A percentile compares a stretch with the other conserved stretches of the same genome.
Conservation (phyloP, 2,113 vertebrate genomes). For the Proteles cristata region DNA sequence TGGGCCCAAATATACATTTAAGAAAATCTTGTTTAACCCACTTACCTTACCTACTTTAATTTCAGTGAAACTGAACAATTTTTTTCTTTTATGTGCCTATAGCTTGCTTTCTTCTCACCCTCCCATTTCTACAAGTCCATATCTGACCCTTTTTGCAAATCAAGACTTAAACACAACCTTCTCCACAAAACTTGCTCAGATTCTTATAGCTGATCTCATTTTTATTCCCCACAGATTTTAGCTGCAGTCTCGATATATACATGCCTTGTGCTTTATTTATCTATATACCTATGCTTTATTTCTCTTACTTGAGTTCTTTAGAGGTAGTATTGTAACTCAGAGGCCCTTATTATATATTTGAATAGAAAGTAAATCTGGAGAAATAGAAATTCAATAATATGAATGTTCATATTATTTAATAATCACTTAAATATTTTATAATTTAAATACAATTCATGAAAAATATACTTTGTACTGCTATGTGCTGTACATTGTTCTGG, state of each 20-base stretch:
- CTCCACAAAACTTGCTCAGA: not conserved
- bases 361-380: not conserved
- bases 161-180: not conserved
- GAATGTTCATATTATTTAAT: not conserved
- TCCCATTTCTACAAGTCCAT: not conserved
- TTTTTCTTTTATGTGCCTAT: not conserved
- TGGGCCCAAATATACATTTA: not conserved
- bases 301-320: not conserved
- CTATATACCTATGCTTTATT: not conserved
- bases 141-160: not conserved
- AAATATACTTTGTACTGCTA: not conserved
- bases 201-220: not conserved
- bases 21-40: not conserved
- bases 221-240: not conserved
- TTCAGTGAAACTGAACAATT: not conserved
- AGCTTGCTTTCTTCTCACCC: not conserved
- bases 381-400: not conserved
- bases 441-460: not conserved
- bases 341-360: not conserved
- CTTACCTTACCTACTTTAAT: not conserved
- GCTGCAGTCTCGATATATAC: not conserved
- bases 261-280: not conserved
- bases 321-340: not conserved
- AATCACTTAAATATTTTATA: constrained; percentile 6
- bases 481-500: not conserved